Evolutionary conservation across 2,888 invertebrate genomes (phyloP).

Genomic region (Lasioglossum leucozonium): DNA sequence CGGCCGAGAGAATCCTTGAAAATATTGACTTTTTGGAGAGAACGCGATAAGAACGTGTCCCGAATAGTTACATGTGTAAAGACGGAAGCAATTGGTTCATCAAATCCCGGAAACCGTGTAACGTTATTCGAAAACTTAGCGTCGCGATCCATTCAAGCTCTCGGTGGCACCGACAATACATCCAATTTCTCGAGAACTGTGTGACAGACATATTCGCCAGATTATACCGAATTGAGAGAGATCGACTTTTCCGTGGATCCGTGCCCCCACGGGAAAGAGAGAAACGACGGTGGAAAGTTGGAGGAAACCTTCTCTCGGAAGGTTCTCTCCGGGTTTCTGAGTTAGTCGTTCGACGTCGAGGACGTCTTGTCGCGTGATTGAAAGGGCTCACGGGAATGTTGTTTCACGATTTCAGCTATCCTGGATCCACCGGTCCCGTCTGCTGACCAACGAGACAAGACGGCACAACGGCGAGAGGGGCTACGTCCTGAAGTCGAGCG

Average conservation of each 20-base stretch:
- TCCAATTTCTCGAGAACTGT: not conserved
- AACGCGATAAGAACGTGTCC: no score
- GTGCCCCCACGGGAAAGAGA: not conserved
- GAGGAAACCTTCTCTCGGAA: no score
- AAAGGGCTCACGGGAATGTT: not conserved
- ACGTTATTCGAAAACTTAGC: no score
- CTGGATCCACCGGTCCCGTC: slow-evolving; percentile 80
- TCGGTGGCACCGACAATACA: not conserved
- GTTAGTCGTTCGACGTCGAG: not conserved
- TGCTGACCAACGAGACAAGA: slow-evolving; percentile 74
- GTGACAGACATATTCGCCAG: not conserved
- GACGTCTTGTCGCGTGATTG: not conserved
- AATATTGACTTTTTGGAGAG: no score
- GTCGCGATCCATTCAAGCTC: no score
- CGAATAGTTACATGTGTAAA: no score
- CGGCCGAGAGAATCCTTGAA: no score
- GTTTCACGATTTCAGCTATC: slow-evolving; percentile 87
- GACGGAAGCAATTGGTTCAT: no score
- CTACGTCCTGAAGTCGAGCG: slow-evolving; percentile 74
- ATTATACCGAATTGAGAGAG: not conserved
- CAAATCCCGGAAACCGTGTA: no score
- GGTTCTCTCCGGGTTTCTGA: not conserved
- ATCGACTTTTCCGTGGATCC: not conserved
- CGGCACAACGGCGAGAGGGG: slow-evolving; percentile 84
- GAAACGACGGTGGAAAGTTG: not conserved